Base-by-base conservation (phyloP, 1,140 invertebrate species). In the Drosophila pseudoananassae region DNA sequence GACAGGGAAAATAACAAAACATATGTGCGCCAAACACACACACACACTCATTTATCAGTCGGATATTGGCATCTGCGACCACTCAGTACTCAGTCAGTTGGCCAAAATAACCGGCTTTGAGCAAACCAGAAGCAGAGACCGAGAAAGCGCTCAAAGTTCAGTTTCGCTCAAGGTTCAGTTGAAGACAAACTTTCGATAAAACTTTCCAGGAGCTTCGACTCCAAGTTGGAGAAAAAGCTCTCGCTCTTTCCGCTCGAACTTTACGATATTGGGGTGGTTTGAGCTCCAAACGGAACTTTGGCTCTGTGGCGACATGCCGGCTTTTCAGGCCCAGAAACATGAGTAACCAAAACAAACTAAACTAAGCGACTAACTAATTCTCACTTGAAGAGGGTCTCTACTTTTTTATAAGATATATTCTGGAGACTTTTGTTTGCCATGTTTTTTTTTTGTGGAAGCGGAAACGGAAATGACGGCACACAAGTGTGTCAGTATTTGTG, bases 241-340 rank as follows among this genome's bases (percentile, higher is more conserved):
- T 55, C 40, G 20, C 45, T 0, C 40, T 74, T 64, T 58, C 43
- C 57, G 52, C 45, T 58, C 68, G 77, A 85, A 59, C 61, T 54
- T 56, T 33, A 49, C 64, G 63, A 66, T 50, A 56, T 78, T 61
- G 10, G 50, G 12, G 61, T 47, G 51, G 40, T 61, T 74, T 63
- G 33, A 31, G 47, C 45, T 27, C 1, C 23, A 59, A 79, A 63
- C 63, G 27, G 9, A 68, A 53, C 38, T 65, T 64, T 46, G 20
- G 71, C 78, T 88, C 83, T 78, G 65, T 68, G 82, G 69, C 82
- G 82, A 81, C 23, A 65, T 76, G 66, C 83, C 78, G 82, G 83
- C 49, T 63, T 53, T 43, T 23, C 14, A 12, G 38, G 4, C 38
- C 12, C 3, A 40, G 12, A n/a, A 3, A 55, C 29, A 47, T 10